Evolutionary conservation across 2,888 invertebrate species (phyloP), one percentile per base, ranked within the genome.

Genomic region (Patella depressa): DNA sequence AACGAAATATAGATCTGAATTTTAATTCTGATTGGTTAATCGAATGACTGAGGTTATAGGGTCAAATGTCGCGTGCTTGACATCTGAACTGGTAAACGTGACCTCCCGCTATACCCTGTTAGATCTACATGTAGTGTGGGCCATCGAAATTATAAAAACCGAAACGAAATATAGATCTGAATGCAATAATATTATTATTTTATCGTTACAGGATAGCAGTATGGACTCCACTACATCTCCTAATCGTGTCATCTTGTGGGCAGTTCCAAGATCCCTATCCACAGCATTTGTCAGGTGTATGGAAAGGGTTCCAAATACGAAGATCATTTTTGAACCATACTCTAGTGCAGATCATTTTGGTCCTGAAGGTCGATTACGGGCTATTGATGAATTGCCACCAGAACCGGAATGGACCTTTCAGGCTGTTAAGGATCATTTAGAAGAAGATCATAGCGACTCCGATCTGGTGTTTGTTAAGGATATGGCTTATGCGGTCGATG

Each of bases 401-500:
- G 65, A 65, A 65, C 9, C 12, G 24, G 65, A 65, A 4, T 24
- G 24, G 19, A 65, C 65, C 19, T 65, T 65, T 24, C 19, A 15
- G 19, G 65, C 19, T 4, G 65, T 65, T 12, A 19, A 14, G 19
- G 24, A 65, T 9, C 19, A 24, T 24, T 65, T 65, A 65, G 65
- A 65, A 24, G 65, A 19, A 19, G 65, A 15, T 12, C 24, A 24
- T 65, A 65, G 11, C 12, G 65, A 65, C 19, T 24, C 19, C 11
- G 12, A 24, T 11, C 19, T 65, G 4, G 65, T 65, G 19, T 65
- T 65, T 65, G 65, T 65, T 19, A 65, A 65, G 14, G 65, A 65
- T 65, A 65, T 65, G 65, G 65, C 19, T 15, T 65, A 65, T 14
- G 65, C 65, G 19, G 65, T 65, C 12, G 65, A 65, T 65, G 65